Base-by-base conservation (phyloP, 1,140 invertebrate genomes). In the Solenopsis fugax region DNA sequence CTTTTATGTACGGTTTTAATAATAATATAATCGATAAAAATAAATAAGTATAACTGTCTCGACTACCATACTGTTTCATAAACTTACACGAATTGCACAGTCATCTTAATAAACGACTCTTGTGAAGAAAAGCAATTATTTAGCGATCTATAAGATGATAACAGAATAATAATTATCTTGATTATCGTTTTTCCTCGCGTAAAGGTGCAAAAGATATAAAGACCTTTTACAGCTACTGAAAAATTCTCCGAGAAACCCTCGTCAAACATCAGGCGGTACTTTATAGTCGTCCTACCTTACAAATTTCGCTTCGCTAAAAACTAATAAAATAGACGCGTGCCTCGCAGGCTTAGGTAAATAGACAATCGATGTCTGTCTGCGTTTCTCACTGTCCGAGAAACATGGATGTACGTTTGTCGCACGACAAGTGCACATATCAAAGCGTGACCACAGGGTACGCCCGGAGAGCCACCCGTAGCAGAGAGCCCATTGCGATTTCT, bases 301-400 rank as follows among this genome's bases (percentile, higher is more conserved):
- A 69, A 69, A 81, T 71, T 71, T 69, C 64, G 48, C 48, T 12
- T 41, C 72, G 65, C 65, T 69, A 50, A 69, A 69, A 69, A 48
- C 54, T n/a, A 16, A 29, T 16, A 37, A 60, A 50, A 50, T 16
- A 54, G 54, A 77, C 21, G 16, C 56, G 48, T 34, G 60, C 41
- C 60, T 65, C 29, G 64, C 67, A 24, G 65, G 21, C 64, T 71
- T 71, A n/a, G 21, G 21, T 34, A 81, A 81, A 81, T 64, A 81
- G 16, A 78, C n/a, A 18, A 18, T 71, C 48, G 77, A 54, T 2
- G 29, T 34, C 64, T 24, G 16, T 64, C 75, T 48, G 50, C 56
- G 21, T 77, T 62, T 16, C 37, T 48, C 16, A 21, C 41, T 24
- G 34, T 58, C 34, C 34, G 77, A 29, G 60, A 52, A 4, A 34